A percentile compares a stretch with the other conserved stretches of the same genome.
Evolutionary conservation across 2,888 invertebrate species (phyloP).

Genomic region (Apamea sordens): DNA sequence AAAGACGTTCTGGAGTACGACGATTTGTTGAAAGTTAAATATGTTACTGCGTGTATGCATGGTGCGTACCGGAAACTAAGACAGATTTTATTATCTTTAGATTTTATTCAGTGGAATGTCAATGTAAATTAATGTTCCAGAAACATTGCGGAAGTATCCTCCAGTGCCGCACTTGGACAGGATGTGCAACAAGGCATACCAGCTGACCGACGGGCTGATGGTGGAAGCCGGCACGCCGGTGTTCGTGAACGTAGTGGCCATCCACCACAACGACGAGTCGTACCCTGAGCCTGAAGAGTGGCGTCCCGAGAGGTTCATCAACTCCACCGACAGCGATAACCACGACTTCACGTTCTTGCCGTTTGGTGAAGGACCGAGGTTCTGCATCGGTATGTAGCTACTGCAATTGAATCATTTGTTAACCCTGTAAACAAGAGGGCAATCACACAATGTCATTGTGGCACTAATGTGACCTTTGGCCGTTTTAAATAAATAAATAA

Average conservation of each 20-base stretch:
- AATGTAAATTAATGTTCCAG: slow-evolving; percentile 67
- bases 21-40: slow-evolving; percentile 79
- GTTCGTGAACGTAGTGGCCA: slow-evolving; percentile 77
- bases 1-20: slow-evolving; percentile 80
- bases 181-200: slow-evolving; percentile 74
- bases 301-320: slow-evolving; percentile 78
- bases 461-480: background rate
- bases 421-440: background rate
- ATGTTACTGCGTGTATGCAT: slow-evolving; percentile 78
- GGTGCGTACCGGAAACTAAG: slow-evolving; percentile 67
- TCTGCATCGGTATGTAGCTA: slow-evolving; percentile 73
- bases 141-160: slow-evolving; percentile 81
- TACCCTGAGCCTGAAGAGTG: slow-evolving; percentile 80
- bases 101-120: background rate
- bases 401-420: background rate
- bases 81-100: background rate
- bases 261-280: slow-evolving; percentile 77
- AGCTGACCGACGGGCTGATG: slow-evolving; percentile 75
- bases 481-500: background rate
- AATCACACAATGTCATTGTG: background rate
- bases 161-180: slow-evolving; percentile 78
- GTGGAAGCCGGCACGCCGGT: slow-evolving; percentile 79
- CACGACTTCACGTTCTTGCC: slow-evolving; percentile 78
- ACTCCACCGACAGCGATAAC: slow-evolving; percentile 76
- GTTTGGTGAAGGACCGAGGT: slow-evolving; percentile 84